These are phyloP conservation scores for Orussus abietinus DNA, from an alignment of 1,140 invertebrate species.

Conservation along the genomic window DNA sequence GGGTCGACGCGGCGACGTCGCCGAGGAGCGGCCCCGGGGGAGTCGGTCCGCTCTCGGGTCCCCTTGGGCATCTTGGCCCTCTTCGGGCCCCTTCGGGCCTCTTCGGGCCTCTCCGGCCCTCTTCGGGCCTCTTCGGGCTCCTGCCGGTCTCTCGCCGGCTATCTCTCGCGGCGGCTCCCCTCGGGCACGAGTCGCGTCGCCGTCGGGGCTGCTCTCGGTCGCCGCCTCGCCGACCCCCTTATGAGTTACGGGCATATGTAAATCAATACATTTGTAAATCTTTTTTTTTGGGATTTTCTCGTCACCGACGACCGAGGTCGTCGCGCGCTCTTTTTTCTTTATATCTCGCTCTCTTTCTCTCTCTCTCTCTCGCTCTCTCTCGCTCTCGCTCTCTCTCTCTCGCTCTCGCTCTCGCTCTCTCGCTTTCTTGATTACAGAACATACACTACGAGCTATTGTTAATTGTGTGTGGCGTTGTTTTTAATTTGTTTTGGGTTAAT, in stretches of 20 bases:
- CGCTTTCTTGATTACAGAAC: conserved; percentile 54
- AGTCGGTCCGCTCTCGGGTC: too few relatives aligned
- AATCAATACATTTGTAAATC: conserved; percentile 58
- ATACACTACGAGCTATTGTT: conserved; percentile 56
- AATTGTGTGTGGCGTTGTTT: conserved; percentile 43
- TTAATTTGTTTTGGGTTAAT: conserved; percentile 28
- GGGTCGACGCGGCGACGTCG: conserved; percentile 25
- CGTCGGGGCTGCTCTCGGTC: conserved; percentile 15
- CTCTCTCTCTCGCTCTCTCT: conserved; percentile 35
- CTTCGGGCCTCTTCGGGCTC: conserved; percentile 11
- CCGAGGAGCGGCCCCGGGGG: too few relatives aligned
- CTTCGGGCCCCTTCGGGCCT: not conserved
- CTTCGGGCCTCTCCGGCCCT: not conserved
- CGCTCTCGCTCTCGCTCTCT: conserved; percentile 37
- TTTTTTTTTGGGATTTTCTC: conserved; percentile 42
- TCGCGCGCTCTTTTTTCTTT: conserved; percentile 17
- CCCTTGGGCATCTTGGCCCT: conserved; percentile 4
- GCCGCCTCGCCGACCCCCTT: conserved; percentile 45
- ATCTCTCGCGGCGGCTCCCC: conserved; percentile 5
- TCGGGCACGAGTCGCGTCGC: too few relatives aligned
- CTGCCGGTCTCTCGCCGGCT: not conserved
- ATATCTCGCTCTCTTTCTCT: conserved; percentile 25
- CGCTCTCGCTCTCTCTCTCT: conserved; percentile 41
- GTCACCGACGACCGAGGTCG: conserved; percentile 1
- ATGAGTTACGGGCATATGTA: conserved; percentile 56